Base-by-base conservation (phyloP, 2,113 vertebrate species). In the Cercocebus atys region DNA sequence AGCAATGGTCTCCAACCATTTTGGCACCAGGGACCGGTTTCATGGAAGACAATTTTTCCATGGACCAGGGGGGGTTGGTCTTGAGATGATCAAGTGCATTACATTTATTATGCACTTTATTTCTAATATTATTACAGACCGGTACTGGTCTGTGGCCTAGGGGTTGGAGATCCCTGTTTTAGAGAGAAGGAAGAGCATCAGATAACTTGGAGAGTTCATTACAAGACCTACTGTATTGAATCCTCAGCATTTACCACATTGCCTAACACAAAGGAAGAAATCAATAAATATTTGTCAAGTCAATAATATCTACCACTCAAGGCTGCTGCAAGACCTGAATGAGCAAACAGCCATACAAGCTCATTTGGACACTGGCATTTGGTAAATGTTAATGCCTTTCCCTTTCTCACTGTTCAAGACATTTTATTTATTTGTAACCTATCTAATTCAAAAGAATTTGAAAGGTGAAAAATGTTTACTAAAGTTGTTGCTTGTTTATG, bases 391-490 rank as follows among this genome's bases (percentile, higher is more conserved):
- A 17, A 13, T 82, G 22, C 8, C 57, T 40, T 86, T 90, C n/a
- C 35, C 43, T 92, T 96, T 57, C 61, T 20, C 68, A 76, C 22
- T 61, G 3, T 59, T 75, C 35, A 55, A 93, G 68, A 73, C 23
- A 79, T 90, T 94, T 94, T 40, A 79, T 78, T 96, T 88, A 72
- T 80, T 88, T 90, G 27, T 45, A 75, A 68, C 20, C 14, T 20
- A 59, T 80, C 17, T 93, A 16, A 82, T n/a, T 83, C 52, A 88
- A 90, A 90, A 86, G 68, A 66, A 93, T 66, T 82, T 96, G 66
- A 64, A 52, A 88, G 13, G 10, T 83, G 14, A 40, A 47, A 57
- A 76, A 50, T 68, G n/a, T 92, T 88, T 70, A 43, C n/a, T 23
- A 43, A 82, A 13, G n/a, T 83, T 59, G 72, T 22, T 83, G 38